These are phyloP conservation scores for Phenganax subtilis DNA, from an alignment of 92 coral and sea anemone genomes.

Conservation along the genomic window DNA sequence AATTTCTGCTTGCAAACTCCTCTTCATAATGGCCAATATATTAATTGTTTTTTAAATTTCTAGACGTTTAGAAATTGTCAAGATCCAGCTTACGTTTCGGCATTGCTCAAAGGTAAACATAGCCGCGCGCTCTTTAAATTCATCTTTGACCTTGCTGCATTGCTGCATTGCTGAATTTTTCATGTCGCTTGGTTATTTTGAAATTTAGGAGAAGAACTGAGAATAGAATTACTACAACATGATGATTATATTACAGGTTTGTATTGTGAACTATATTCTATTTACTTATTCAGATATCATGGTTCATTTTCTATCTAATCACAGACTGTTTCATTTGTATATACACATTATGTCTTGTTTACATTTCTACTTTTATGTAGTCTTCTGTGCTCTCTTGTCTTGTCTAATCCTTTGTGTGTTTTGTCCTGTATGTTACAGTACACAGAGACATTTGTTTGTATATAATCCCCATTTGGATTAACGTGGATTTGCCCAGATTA, in stretches of 20 bases:
- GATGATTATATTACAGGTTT: constrained; percentile 94
- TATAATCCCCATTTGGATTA: constrained; percentile 2
- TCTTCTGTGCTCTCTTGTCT: constrained; percentile 1
- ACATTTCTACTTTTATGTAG: background rate
- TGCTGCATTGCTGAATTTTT: background rate
- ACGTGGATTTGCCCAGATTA: background rate
- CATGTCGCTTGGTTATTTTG: background rate
- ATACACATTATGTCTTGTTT: background rate
- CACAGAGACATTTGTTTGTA: background rate
- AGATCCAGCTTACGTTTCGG: constrained; percentile 96
- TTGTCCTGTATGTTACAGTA: background rate
- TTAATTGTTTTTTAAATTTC: background rate
- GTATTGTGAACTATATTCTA: background rate
- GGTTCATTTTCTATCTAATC: background rate
- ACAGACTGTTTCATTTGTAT: background rate
- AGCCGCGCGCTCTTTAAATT: background rate
- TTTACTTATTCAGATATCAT: background rate
- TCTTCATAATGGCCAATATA: background rate
- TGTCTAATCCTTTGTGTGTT: background rate
- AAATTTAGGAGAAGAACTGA: constrained; percentile 76
- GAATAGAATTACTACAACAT: constrained; percentile 82
- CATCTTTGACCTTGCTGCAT: background rate
- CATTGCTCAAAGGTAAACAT: constrained; percentile 83
- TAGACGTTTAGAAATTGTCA: constrained; percentile 95
- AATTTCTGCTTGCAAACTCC: background rate